Evolutionary conservation across 1,140 invertebrate genomes (phyloP).

Genomic region (Drosophila mayri): DNA sequence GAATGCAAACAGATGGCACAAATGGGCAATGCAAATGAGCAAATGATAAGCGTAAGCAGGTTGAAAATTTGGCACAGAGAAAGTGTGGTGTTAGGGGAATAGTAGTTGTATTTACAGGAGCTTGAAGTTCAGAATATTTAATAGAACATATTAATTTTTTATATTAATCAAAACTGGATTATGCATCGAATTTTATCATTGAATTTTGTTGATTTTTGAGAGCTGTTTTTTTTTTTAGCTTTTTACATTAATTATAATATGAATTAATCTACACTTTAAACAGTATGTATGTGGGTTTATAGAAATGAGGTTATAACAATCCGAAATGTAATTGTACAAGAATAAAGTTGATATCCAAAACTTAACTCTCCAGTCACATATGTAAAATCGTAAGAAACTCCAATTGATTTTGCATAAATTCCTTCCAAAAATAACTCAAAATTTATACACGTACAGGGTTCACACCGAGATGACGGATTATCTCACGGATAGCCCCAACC

Average conservation of each 20-base stretch:
- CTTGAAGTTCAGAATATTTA: no score
- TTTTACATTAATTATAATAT: no score
- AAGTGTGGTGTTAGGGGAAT: slow-evolving; percentile 9
- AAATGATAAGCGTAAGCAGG: slow-evolving; percentile 18
- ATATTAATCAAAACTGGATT: no score
- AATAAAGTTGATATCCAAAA: not conserved
- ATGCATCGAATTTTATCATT: no score
- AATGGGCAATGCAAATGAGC: slow-evolving; percentile 25
- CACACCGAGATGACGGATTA: slow-evolving; percentile 29
- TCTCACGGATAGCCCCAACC: slow-evolving; percentile 19
- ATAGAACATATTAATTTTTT: no score
- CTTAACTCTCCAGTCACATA: slow-evolving; percentile 29
- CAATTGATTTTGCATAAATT: slow-evolving; percentile 37
- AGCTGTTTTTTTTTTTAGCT: no score
- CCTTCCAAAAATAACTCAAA: slow-evolving; percentile 13
- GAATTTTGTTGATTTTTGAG: no score
- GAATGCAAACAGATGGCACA: slow-evolving; percentile 26
- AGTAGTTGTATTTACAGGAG: no score
- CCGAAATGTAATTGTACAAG: not conserved
- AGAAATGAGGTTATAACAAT: not conserved
- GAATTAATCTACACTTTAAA: no score
- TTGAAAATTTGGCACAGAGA: slow-evolving; percentile 13
- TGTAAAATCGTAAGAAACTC: slow-evolving; percentile 25
- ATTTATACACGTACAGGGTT: slow-evolving; percentile 28
- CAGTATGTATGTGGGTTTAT: no score